These are phyloP conservation scores for Rotaria magnacalcarata DNA, from an alignment of 2,888 invertebrate genomes.

Conservation along the genomic window DNA sequence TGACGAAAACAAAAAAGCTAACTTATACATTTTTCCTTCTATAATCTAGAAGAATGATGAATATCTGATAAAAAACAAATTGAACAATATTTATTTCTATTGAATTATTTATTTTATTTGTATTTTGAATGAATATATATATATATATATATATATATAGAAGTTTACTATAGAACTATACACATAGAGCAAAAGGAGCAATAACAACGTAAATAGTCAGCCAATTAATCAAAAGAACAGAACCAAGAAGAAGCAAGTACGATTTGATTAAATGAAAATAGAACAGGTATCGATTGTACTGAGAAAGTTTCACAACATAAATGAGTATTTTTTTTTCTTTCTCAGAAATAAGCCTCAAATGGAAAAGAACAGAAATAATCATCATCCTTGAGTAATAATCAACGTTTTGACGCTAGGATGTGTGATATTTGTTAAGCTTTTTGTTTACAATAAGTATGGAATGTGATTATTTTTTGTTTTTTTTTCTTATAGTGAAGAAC, in stretches of 20 bases:
- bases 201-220: not conserved
- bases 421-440: not conserved
- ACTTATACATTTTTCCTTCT: too few species aligned
- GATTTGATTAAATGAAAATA: conserved; percentile 1
- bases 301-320: conserved; percentile 14
- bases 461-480: not conserved
- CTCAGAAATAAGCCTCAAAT: not conserved
- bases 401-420: not conserved
- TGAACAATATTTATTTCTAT: not conserved
- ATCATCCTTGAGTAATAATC: not conserved
- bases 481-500: not conserved
- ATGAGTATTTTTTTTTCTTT: not conserved
- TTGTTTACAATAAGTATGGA: not conserved
- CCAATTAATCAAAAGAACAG: not conserved
- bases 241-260: not conserved
- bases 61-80: not conserved
- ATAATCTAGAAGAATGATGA: not conserved
- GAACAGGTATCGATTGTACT: not conserved
- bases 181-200: not conserved
- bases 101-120: not conserved
- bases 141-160: not conserved
- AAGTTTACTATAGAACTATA: conserved; percentile 6
- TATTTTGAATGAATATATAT: not conserved
- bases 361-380: not conserved
- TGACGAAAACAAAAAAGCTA: too few species aligned